Evolutionary conservation across 2,797 vertebrate genomes (phyloP), one percentile per base, ranked within the genome.

Genomic region (Eulemur mongoz): DNA sequence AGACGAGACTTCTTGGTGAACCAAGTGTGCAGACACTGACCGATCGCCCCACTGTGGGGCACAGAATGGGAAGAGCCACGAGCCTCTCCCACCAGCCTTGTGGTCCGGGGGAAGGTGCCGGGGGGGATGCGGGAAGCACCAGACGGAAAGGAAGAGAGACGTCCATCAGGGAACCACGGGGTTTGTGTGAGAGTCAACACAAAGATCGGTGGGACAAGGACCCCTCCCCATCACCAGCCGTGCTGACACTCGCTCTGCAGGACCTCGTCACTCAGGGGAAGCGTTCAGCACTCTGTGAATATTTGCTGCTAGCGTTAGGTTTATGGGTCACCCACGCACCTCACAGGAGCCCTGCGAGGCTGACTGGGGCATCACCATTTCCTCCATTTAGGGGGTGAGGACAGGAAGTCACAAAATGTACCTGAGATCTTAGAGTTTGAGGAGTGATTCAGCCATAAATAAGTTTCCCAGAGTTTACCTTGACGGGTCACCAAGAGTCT

Each of bases 141-240:
- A 50, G 89, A 48, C 18, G 32, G 78, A 88, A 57, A 72, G 10
- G n/a, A n/a, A 35, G 30, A 63, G 61, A 63, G 45, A 23, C 13
- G n/a, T 4, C 76, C 63, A 17, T 20, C 20, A 30, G 30, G 38
- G 40, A 32, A 15, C 6, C 52, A 3, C 0, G 7, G 32, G 45
- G 7, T 10, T 40, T 14, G 2, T 2, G 20, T 32, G 11, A 59
- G 50, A 15, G 11, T 3, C 7, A 10, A 22, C 18, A 5, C 25
- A 4, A 25, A 38, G 23, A 23, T 15, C 1, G 8, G 5, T 27
- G 23, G 30, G 45, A 52, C 0, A 25, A 63, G 20, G 32, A 23
- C 54, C 18, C 35, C 0, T 27, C 2, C 15, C 30, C 15, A 4
- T 11, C 3, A 27, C 25, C 9, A 7, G 0, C 27, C 0, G 14